These are phyloP conservation scores for Rhinella marina DNA, from an alignment of 2,797 vertebrate genomes.

Conservation along the genomic window DNA sequence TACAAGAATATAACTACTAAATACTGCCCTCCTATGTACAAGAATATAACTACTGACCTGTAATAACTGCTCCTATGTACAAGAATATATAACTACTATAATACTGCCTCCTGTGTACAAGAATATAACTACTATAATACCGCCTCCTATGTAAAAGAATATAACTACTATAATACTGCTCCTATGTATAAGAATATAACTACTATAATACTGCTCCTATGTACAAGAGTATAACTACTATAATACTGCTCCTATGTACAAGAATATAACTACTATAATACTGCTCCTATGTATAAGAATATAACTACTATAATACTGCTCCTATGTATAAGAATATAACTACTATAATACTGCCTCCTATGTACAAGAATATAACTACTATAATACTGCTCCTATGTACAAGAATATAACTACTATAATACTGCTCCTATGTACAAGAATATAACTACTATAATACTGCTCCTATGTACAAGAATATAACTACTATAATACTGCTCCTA, in stretches of 20 bases:
- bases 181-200: not conserved
- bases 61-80: too few species aligned
- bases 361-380: constrained; percentile 17
- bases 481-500: constrained; percentile 16
- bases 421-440: constrained; percentile 6
- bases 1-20: too few species aligned
- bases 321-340: constrained; percentile 6
- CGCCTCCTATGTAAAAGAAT: not conserved
- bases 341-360: constrained; percentile 22
- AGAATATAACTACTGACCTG: too few species aligned
- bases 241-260: not conserved
- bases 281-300: not conserved
- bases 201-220: not conserved
- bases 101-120: too few species aligned
- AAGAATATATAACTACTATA: too few species aligned
- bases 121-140: constrained; percentile 12
- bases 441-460: constrained; percentile 10
- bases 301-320: constrained; percentile 18
- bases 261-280: not conserved
- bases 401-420: constrained; percentile 15
- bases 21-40: too few species aligned
- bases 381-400: constrained; percentile 10
- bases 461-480: constrained; percentile 4
- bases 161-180: constrained; percentile 4
- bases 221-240: constrained; percentile 1